Conservation (phyloP, 2,113 vertebrate genomes). For the Cranoglanis bouderius region DNA sequence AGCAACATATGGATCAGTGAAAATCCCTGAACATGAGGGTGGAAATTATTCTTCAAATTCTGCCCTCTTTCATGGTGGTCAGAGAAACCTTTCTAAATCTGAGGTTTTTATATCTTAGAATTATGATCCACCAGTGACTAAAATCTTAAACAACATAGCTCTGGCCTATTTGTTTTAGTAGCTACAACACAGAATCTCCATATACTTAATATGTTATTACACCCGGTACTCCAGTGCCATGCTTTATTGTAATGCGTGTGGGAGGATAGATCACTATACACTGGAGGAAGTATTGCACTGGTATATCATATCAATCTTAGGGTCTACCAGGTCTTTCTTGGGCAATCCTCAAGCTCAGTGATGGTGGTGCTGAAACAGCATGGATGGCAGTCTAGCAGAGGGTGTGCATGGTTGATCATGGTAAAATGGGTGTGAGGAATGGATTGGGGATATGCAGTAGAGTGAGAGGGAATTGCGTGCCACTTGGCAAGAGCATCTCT, state of each 20-base stretch:
- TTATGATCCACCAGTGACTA: background rate
- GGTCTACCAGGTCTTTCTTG: background rate
- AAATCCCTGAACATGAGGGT: slow-evolving; percentile 12
- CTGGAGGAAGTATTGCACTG: background rate
- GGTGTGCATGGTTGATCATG: background rate
- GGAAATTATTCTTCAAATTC: background rate
- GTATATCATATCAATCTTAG: background rate
- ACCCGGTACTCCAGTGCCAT: background rate
- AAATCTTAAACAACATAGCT: background rate
- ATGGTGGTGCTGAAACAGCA: slow-evolving; percentile 16
- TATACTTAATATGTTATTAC: background rate
- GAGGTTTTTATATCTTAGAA: background rate
- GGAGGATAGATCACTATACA: background rate
- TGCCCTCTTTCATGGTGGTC: background rate
- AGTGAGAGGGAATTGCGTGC: too few species aligned
- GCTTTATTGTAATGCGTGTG: background rate
- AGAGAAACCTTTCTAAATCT: background rate
- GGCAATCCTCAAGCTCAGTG: background rate
- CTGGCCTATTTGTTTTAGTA: background rate
- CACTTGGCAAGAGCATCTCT: slow-evolving; percentile 8
- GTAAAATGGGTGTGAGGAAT: background rate
- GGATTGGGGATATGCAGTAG: background rate
- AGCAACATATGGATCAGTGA: slow-evolving; percentile 22
- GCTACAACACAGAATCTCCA: background rate
- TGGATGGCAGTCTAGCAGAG: background rate